Conservation (phyloP, 92 coral and sea anemone genomes). For the Diadumene lineata region DNA sequence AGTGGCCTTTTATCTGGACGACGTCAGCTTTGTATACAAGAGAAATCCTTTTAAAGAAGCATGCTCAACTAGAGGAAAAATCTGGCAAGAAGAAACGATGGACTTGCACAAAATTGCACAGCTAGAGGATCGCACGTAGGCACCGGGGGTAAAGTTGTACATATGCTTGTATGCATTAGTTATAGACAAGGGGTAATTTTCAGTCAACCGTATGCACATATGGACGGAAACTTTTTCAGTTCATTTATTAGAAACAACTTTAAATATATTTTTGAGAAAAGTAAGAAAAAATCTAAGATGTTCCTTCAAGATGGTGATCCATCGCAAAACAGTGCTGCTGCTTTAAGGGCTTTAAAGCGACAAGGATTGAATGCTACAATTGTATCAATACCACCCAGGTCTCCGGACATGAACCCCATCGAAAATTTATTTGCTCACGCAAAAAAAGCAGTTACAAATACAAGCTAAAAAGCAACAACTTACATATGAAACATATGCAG, state of each 20-base stretch:
- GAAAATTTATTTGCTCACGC: slow-evolving; percentile 35
- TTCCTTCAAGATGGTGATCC: slow-evolving; percentile 66
- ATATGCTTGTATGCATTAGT: slow-evolving; percentile 47
- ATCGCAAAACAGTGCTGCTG: slow-evolving; percentile 44
- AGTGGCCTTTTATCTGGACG: slow-evolving; percentile 51
- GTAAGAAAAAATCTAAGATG: slow-evolving; percentile 25
- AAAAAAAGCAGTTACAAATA: neutral
- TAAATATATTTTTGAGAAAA: slow-evolving; percentile 3
- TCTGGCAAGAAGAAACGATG: slow-evolving; percentile 48
- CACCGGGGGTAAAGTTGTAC: slow-evolving; percentile 54
- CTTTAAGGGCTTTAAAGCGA: slow-evolving; percentile 37
- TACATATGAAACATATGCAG: slow-evolving; percentile 19
- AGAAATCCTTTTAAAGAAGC: slow-evolving; percentile 57
- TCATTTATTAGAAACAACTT: slow-evolving; percentile 44
- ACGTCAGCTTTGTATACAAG: slow-evolving; percentile 39
- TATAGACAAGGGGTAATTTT: slow-evolving; percentile 43
- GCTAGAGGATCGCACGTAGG: slow-evolving; percentile 55
- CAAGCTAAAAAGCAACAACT: slow-evolving; percentile 22
- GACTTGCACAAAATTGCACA: slow-evolving; percentile 37
- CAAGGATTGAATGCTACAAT: slow-evolving; percentile 27
- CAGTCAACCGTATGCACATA: slow-evolving; percentile 33
- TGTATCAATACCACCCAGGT: slow-evolving; percentile 42
- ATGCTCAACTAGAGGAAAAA: slow-evolving; percentile 33
- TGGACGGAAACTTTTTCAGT: slow-evolving; percentile 38
- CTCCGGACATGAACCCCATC: slow-evolving; percentile 46